phyloP scores from a whole-genome alignment of 2,888 invertebrate species.

The Philopedon plagiatum region DNA sequence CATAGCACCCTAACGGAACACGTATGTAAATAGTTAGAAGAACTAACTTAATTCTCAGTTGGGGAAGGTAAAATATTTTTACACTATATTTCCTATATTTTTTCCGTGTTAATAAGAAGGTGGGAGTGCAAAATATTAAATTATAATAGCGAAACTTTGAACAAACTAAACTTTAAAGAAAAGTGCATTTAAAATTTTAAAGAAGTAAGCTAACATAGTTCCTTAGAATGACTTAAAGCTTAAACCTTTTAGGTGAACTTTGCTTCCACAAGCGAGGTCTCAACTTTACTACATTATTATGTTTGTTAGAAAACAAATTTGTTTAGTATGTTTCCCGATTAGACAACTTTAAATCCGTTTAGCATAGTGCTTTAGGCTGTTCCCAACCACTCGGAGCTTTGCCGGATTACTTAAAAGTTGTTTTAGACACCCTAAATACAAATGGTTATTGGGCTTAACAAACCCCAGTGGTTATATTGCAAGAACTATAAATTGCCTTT shows the following conservation, averaged over 20 bases:
- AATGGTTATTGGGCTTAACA: slow-evolving; percentile 11
- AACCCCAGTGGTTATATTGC: neutral
- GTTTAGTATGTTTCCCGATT: slow-evolving; percentile 32
- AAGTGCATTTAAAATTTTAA: neutral
- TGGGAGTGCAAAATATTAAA: no score
- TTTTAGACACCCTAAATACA: slow-evolving; percentile 7
- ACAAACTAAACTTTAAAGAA: neutral
- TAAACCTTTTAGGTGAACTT: slow-evolving; percentile 20
- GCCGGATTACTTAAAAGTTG: slow-evolving; percentile 29
- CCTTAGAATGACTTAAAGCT: slow-evolving; percentile 12
- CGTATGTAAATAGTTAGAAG: no score
- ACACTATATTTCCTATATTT: no score
- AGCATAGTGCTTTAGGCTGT: slow-evolving; percentile 33
- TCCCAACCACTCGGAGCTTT: slow-evolving; percentile 18
- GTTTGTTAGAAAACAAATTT: slow-evolving; percentile 34
- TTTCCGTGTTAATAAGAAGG: no score
- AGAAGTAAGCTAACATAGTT: neutral
- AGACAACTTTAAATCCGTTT: slow-evolving; percentile 38
- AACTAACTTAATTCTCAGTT: no score
- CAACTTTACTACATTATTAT: slow-evolving; percentile 23
- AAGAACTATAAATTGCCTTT: neutral
- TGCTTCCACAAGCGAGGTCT: neutral
- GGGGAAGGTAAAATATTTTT: no score
- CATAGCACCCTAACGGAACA: no score
- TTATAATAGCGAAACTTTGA: neutral